Evolutionary conservation across 2,797 vertebrate genomes (phyloP).

Genomic region (Coregonus sp.): DNA sequence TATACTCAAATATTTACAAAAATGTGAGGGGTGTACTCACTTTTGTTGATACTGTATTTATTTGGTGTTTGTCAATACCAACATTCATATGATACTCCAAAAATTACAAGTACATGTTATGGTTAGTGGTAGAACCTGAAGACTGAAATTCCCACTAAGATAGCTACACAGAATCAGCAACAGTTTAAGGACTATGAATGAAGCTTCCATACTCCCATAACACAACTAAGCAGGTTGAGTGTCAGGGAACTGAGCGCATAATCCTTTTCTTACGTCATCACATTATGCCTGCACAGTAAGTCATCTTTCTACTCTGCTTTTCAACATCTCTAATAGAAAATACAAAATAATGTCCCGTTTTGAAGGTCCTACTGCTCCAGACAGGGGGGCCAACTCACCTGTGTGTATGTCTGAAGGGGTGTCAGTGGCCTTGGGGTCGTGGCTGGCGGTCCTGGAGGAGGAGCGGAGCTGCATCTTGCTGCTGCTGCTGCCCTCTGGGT

Average conservation of each 20-base stretch:
- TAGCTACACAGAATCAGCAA: background rate
- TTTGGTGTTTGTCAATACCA: background rate
- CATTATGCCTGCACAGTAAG: slow-evolving; percentile 49
- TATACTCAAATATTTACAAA: too few species aligned
- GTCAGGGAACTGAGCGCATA: slow-evolving; percentile 62
- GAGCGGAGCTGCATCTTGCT: slow-evolving; percentile 75
- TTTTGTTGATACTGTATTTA: background rate
- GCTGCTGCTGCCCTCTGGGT: slow-evolving; percentile 65
- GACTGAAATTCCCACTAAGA: background rate
- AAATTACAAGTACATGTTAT: background rate
- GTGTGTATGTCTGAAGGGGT: slow-evolving; percentile 78
- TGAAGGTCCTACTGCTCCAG: background rate
- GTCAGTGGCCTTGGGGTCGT: slow-evolving; percentile 76
- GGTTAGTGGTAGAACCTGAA: background rate
- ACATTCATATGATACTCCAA: too few species aligned
- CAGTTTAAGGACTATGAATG: background rate
- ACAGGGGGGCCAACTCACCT: slow-evolving; percentile 62
- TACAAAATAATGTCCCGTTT: background rate
- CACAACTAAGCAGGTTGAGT: slow-evolving; percentile 57
- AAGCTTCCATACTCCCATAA: slow-evolving; percentile 31
- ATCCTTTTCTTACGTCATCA: slow-evolving; percentile 60
- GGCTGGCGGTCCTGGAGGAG: slow-evolving; percentile 68
- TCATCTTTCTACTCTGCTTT: slow-evolving; percentile 7
- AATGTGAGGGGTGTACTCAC: too few species aligned
- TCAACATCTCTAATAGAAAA: slow-evolving; percentile 1